These are phyloP conservation scores for Albula glossodonta DNA, from an alignment of 2,113 vertebrate genomes.

Conservation along the genomic window DNA sequence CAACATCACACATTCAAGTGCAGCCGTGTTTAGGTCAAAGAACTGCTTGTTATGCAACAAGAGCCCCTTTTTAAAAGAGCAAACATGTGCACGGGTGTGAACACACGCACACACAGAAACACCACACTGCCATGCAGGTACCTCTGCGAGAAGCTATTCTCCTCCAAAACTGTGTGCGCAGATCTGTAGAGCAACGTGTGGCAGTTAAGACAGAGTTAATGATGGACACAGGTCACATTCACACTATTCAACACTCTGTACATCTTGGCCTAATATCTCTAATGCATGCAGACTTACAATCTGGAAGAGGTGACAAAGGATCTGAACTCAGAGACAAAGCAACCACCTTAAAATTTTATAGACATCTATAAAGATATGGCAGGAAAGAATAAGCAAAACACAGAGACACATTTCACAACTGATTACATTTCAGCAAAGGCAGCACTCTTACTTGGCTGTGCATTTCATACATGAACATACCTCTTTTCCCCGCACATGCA, in stretches of 20 bases:
- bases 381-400: no score
- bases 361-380: no score
- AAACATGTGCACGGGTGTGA: not conserved
- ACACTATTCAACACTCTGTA: not conserved
- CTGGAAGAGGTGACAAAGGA: not conserved
- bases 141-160: slow-evolving; percentile 53
- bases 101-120: slow-evolving; percentile 28
- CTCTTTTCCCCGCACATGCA: not conserved
- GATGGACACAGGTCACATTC: not conserved
- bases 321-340: no score
- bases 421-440: not conserved
- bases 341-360: no score
- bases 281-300: not conserved
- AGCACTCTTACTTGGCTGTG: not conserved
- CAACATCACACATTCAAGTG: no score
- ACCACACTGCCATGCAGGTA: slow-evolving; percentile 40
- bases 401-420: not conserved
- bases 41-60: no score
- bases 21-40: no score
- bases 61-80: no score
- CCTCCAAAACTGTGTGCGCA: slow-evolving; percentile 52
- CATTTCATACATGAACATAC: not conserved
- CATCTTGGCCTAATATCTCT: not conserved
- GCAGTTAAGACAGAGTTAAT: slow-evolving; percentile 44
- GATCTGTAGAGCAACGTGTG: slow-evolving; percentile 46